Evolutionary conservation across 2,888 invertebrate species (phyloP).

Genomic region (Lamellibrachia satsuma): DNA sequence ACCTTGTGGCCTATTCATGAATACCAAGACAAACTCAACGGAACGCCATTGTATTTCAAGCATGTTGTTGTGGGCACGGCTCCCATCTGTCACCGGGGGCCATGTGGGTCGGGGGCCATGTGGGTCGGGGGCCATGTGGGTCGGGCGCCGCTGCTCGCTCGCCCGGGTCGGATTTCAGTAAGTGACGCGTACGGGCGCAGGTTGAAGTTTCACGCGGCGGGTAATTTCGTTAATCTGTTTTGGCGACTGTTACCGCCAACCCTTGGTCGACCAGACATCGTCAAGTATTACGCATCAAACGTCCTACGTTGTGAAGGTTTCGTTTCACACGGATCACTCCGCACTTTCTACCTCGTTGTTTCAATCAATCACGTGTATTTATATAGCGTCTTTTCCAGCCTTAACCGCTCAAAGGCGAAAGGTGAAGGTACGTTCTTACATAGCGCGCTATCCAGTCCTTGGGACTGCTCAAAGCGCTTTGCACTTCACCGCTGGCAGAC

Average conservation of each 20-base stretch:
- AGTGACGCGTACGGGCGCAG: not conserved
- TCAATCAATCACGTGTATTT: too few species aligned
- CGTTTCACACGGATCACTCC: not conserved
- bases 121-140: not conserved
- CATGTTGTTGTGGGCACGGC: slow-evolving; percentile 4
- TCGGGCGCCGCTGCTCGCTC: not conserved
- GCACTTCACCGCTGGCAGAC: too few species aligned
- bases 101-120: not conserved
- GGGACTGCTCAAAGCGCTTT: too few species aligned
- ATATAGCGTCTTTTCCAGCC: too few species aligned
- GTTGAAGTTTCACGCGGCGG: not conserved
- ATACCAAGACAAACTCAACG: not conserved
- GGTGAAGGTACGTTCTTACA: too few species aligned
- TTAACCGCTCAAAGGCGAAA: too few species aligned
- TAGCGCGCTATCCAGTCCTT: too few species aligned
- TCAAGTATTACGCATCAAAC: not conserved
- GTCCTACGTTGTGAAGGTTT: not conserved
- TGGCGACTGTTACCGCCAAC: not conserved
- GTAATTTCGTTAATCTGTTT: not conserved
- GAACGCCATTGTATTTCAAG: not conserved
- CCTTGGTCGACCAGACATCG: not conserved
- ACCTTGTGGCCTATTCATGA: not conserved
- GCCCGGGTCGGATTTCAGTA: not conserved
- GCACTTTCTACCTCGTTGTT: not conserved
- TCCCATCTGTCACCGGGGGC: not conserved